phyloP scores from a whole-genome alignment of 2,888 invertebrate genomes.

The Drosophila subsilvestris region DNA sequence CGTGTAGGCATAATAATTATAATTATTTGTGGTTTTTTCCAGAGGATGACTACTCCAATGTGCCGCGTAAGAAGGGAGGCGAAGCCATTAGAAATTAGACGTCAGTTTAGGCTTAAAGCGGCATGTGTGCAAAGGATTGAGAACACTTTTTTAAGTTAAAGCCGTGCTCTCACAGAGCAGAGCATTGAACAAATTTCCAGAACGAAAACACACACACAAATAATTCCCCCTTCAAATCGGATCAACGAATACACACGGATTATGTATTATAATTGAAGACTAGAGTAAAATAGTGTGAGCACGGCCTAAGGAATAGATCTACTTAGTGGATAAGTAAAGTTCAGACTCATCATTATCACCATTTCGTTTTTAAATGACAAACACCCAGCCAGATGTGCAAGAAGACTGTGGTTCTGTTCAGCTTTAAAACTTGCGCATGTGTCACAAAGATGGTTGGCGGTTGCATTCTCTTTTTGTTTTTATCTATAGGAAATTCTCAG shows the following conservation, averaged over 20 bases:
- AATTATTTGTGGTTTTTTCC: conserved; percentile 37
- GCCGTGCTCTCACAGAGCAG: conserved; percentile 14
- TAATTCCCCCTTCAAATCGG: neutral
- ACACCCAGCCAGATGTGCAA: conserved; percentile 1
- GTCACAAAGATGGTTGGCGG: conserved; percentile 9
- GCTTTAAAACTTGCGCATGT: conserved; percentile 1
- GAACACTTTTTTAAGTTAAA: conserved; percentile 17
- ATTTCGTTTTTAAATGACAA: neutral
- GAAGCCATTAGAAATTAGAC: conserved; percentile 85
- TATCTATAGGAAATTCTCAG: neutral
- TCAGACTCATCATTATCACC: conserved; percentile 13
- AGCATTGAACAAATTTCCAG: neutral
- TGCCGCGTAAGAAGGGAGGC: conserved; percentile 84
- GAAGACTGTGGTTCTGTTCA: conserved; percentile 2
- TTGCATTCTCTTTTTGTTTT: neutral
- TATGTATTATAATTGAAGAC: conserved; percentile 24
- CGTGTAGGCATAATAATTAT: neutral
- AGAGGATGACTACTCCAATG: conserved; percentile 86
- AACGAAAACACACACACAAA: neutral
- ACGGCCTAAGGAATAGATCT: conserved; percentile 14
- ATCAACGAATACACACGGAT: conserved; percentile 2
- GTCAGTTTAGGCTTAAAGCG: conserved; percentile 14
- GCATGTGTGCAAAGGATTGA: conserved; percentile 38
- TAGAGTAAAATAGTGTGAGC: conserved; percentile 9
- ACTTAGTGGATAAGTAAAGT: conserved; percentile 28